Percentiles rank a stretch among this genome's conserved stretches.
These are phyloP conservation scores for Lynx canadensis DNA, from an alignment of 2,113 vertebrate species.

Conservation along the genomic window DNA sequence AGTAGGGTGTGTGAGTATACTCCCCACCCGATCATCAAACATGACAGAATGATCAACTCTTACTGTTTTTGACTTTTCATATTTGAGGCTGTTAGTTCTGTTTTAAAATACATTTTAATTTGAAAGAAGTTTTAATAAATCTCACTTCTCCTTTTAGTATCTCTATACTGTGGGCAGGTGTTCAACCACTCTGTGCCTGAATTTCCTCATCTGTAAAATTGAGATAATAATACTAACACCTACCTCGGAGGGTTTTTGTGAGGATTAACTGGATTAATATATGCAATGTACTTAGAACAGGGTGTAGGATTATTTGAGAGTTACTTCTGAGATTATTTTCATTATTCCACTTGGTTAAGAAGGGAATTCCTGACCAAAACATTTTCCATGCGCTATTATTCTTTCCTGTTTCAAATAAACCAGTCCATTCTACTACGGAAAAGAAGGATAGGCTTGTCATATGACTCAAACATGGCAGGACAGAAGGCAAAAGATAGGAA, in stretches of 20 bases:
- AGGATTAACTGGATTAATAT: neutral
- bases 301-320: neutral
- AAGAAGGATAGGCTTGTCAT: neutral
- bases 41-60: neutral
- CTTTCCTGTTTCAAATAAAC: neutral
- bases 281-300: neutral
- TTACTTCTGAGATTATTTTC: neutral
- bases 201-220: neutral
- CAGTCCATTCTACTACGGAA: neutral
- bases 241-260: neutral
- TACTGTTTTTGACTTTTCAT: neutral
- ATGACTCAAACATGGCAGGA: neutral
- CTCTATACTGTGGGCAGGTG: neutral
- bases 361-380: neutral
- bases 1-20: neutral
- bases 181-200: neutral
- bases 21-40: neutral
- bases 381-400: neutral
- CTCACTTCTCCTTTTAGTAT: neutral
- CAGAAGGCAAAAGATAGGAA: neutral
- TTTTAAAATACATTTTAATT: neutral
- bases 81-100: neutral
- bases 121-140: neutral
- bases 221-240: neutral
- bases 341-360: neutral